Conservation (phyloP, 2,888 invertebrate genomes). For the Xylota sylvarum region DNA sequence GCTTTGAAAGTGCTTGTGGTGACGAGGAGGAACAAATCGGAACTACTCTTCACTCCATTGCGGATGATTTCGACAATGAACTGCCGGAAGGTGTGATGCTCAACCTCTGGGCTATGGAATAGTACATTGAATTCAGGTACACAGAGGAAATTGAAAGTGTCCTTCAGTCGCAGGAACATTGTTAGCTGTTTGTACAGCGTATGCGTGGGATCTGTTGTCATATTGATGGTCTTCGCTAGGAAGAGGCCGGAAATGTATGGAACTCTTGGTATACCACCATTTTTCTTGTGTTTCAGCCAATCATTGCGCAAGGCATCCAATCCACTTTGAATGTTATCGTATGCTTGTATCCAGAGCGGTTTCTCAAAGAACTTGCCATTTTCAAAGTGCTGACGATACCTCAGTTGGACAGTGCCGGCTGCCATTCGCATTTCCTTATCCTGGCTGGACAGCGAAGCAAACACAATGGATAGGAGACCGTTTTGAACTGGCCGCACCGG, state of each 20-base stretch:
- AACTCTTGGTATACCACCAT: conserved; percentile 83
- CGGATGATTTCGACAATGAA: conserved; percentile 92
- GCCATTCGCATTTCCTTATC: conserved; percentile 89
- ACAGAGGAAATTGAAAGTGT: conserved; percentile 89
- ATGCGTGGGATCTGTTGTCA: conserved; percentile 91
- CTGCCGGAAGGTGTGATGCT: conserved; percentile 88
- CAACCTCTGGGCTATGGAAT: conserved; percentile 91
- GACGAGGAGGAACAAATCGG: conserved; percentile 90
- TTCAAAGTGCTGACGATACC: conserved; percentile 91
- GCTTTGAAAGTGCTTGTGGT: conserved; percentile 92
- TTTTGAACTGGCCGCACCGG: conserved; percentile 89
- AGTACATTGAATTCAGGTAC: conserved; percentile 96
- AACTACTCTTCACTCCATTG: conserved; percentile 91
- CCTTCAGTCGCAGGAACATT: conserved; percentile 91
- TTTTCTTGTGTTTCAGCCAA: conserved; percentile 83
- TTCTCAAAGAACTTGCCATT: conserved; percentile 86
- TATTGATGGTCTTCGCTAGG: conserved; percentile 85
- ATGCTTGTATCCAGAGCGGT: conserved; percentile 83
- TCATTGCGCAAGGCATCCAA: conserved; percentile 80
- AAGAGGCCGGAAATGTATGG: conserved; percentile 83
- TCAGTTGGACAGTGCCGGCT: conserved; percentile 90
- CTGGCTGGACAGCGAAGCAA: conserved; percentile 90
- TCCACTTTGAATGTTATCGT: conserved; percentile 84
- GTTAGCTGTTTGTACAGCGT: conserved; percentile 92
- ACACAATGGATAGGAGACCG: conserved; percentile 89